Evolutionary conservation across 2,888 invertebrate genomes (phyloP).

Genomic region (Archips xylosteana): DNA sequence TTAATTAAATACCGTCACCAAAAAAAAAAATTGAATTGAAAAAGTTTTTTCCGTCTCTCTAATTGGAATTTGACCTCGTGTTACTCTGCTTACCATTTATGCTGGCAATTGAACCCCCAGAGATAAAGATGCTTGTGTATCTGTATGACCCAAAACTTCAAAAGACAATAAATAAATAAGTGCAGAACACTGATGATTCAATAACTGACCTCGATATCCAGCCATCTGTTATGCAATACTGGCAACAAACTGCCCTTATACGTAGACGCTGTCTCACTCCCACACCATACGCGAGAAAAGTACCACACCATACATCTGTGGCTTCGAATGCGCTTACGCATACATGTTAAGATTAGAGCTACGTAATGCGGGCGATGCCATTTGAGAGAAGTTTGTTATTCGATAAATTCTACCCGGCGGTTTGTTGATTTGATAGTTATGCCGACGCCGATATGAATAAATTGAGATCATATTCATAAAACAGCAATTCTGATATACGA

Average conservation of each 20-base stretch:
- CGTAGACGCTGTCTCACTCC: conserved; percentile 1
- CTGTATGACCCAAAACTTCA: no score
- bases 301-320: conserved; percentile 9
- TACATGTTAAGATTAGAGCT: conserved; percentile 14
- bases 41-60: no score
- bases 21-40: no score
- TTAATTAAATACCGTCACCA: no score
- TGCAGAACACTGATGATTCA: conserved; percentile 42
- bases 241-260: conserved; percentile 43
- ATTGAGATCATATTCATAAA: background rate
- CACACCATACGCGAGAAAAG: conserved; percentile 12
- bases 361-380: conserved; percentile 15
- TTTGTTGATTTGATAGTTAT: background rate
- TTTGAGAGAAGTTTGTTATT: conserved; percentile 25
- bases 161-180: conserved; percentile 12
- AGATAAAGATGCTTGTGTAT: no score
- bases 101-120: no score
- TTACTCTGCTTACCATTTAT: no score
- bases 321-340: conserved; percentile 19
- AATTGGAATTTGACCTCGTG: background rate
- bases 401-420: background rate
- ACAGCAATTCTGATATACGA: background rate
- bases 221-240: conserved; percentile 50
- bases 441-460: background rate
- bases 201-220: conserved; percentile 49